Base-by-base conservation (phyloP, 2,797 vertebrate species). In the Falco rusticolus region DNA sequence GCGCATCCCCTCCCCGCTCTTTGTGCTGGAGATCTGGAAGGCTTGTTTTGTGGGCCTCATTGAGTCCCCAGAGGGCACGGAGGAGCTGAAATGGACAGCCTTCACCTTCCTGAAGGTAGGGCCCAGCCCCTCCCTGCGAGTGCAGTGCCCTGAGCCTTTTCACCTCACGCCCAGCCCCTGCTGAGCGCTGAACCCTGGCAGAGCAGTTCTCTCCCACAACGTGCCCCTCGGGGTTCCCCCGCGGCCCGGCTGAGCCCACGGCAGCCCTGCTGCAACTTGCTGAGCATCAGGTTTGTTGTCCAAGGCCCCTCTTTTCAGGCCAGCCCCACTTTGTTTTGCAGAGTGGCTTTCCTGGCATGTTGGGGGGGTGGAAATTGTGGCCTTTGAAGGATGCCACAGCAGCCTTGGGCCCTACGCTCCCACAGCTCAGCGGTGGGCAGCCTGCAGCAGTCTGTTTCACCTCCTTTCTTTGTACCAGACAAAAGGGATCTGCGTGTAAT, bases 41-140 rank as follows among this genome's bases (percentile, higher is more conserved):
- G 99, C 99, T 26, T 99, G 99, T 94, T 99, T 99, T 37, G 99
- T 99, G 31, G 99, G 99, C 24, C 99, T 99, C 90, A 99, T 99
- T 5, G 99, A 99, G 97, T 99, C 99, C 85, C 99, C 99, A 0
- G 99, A 99, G 97, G 99, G 99, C 86, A 99, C 99, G 0, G 99
- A 99, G 95, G 99, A 99, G 97, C 99, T 99, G 45, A 99, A 99
- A 96, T 99, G 99, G 99, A 99, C 99, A 0, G 99, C 99, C 5
- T 99, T 99, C 97, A 99, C 99, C 16, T 99, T 99, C 97, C 99
- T 99, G 60, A 99, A 99, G 98, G 99, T 99, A 85, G 59, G 91
- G 39, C 19, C 22, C 43, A n/a, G 29, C 64, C 41, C 11, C 37
- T 10, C 37, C 37, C 15, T 0, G 1, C 1, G 5, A 13, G 26